Evolutionary conservation across 2,888 invertebrate genomes (phyloP).

Genomic region (Drosophila falleni): DNA sequence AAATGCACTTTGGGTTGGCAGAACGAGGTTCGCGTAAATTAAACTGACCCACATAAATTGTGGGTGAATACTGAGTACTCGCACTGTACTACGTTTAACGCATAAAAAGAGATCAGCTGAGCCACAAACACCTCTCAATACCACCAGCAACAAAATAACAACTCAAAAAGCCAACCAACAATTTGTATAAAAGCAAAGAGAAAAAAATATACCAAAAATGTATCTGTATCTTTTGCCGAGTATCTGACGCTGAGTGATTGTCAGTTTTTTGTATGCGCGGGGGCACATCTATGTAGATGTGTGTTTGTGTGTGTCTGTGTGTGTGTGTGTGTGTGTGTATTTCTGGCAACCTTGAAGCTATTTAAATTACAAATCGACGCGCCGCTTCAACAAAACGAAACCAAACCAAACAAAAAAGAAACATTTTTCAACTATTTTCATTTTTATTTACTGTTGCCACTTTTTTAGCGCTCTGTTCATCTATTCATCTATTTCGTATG

Average conservation of each 20-base stretch:
- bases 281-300: constrained; percentile 46
- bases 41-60: constrained; percentile 80
- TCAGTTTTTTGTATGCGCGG: constrained; percentile 69
- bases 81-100: constrained; percentile 68
- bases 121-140: neutral
- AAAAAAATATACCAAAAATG: constrained; percentile 33
- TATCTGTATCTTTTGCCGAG: constrained; percentile 58
- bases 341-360: constrained; percentile 78
- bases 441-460: constrained; percentile 78
- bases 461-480: constrained; percentile 63
- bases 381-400: constrained; percentile 38
- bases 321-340: constrained; percentile 27
- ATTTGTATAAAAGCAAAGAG: constrained; percentile 12
- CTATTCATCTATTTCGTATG: constrained; percentile 9
- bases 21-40: constrained; percentile 70
- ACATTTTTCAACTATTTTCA: constrained; percentile 77
- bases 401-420: constrained; percentile 35
- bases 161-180: constrained; percentile 23
- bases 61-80: constrained; percentile 50
- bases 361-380: constrained; percentile 78
- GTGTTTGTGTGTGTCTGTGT: constrained; percentile 21
- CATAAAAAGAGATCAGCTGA: constrained; percentile 60
- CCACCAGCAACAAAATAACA: constrained; percentile 2
- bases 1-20: constrained; percentile 42
- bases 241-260: constrained; percentile 66